A percentile compares a stretch with the other conserved stretches of the same genome.
Evolutionary conservation across 35 echinoderm and acorn worm species (phyloP).

Genomic region (Heliocidaris tuberculata): DNA sequence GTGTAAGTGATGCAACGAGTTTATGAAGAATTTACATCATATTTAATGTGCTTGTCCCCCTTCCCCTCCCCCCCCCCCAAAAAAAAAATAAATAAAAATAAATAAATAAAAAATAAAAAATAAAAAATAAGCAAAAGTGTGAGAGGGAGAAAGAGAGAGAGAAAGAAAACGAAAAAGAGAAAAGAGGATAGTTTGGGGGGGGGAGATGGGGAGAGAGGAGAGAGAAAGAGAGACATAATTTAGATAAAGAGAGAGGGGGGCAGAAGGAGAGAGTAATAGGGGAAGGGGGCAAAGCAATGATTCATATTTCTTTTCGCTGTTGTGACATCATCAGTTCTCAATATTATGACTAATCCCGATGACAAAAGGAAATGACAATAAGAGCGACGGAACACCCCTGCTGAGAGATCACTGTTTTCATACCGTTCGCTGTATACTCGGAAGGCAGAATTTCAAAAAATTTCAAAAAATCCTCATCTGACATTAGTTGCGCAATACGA

Average conservation of each 20-base stretch:
- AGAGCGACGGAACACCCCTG: background rate
- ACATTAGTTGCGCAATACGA: too few species aligned
- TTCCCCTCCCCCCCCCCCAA: too few species aligned
- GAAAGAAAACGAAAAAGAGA: background rate
- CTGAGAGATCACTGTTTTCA: background rate
- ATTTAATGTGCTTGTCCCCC: too few species aligned
- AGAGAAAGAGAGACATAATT: background rate
- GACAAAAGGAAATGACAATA: background rate
- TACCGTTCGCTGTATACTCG: too few species aligned
- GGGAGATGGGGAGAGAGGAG: background rate
- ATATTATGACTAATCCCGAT: background rate
- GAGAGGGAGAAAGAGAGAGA: background rate
- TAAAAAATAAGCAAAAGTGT: background rate
- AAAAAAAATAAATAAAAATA: too few species aligned
- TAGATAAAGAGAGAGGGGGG: background rate
- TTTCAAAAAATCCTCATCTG: too few species aligned
- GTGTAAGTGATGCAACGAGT: too few species aligned
- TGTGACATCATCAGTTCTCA: constrained; percentile 6
- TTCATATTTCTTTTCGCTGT: background rate
- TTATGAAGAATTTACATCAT: too few species aligned
- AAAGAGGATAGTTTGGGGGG: background rate
- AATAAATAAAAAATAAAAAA: too few species aligned
- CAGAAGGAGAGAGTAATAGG: background rate
- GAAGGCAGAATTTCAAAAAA: too few species aligned
- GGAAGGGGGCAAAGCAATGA: background rate